These are phyloP conservation scores for Cecropterus lyciades DNA, from an alignment of 1,140 invertebrate genomes.

Conservation along the genomic window DNA sequence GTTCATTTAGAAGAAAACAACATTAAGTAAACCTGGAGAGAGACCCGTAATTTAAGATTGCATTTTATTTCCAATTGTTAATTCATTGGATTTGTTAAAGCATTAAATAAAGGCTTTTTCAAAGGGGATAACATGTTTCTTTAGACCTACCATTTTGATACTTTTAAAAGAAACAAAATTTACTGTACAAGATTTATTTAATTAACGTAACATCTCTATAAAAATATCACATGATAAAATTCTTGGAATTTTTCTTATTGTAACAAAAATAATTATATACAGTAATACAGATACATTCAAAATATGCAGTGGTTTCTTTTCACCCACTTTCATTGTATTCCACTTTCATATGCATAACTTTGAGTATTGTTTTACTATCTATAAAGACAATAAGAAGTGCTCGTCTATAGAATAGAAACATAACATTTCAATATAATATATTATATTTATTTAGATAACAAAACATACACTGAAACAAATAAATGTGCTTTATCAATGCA, in stretches of 20 bases:
- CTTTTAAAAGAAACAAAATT: conserved; percentile 16
- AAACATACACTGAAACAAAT: too few relatives aligned
- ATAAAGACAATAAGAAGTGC: too few relatives aligned
- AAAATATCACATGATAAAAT: conserved; percentile 35
- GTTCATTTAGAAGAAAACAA: conserved; percentile 97
- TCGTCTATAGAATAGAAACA: too few relatives aligned
- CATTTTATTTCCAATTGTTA: conserved; percentile 78
- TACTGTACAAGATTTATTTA: conserved; percentile 39
- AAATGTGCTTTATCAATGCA: too few relatives aligned
- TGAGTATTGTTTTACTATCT: too few relatives aligned
- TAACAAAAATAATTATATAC: conserved; percentile 26
- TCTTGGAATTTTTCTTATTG: conserved; percentile 25
- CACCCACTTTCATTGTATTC: background rate
- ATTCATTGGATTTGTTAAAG: conserved; percentile 77
- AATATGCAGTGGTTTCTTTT: conserved; percentile 28
- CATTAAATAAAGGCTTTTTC: conserved; percentile 84
- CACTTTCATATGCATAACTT: too few relatives aligned
- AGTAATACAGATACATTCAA: conserved; percentile 28
- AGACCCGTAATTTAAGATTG: conserved; percentile 83
- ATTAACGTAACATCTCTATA: conserved; percentile 27
- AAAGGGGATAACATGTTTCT: conserved; percentile 61
- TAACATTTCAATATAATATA: too few relatives aligned
- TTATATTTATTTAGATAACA: too few relatives aligned
- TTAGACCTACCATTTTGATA: conserved; percentile 34
- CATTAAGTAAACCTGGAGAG: conserved; percentile 87